Percentiles rank a stretch among this genome's conserved stretches.
phyloP scores from a whole-genome alignment of 2,797 vertebrate species.

The Chelmon rostratus region DNA sequence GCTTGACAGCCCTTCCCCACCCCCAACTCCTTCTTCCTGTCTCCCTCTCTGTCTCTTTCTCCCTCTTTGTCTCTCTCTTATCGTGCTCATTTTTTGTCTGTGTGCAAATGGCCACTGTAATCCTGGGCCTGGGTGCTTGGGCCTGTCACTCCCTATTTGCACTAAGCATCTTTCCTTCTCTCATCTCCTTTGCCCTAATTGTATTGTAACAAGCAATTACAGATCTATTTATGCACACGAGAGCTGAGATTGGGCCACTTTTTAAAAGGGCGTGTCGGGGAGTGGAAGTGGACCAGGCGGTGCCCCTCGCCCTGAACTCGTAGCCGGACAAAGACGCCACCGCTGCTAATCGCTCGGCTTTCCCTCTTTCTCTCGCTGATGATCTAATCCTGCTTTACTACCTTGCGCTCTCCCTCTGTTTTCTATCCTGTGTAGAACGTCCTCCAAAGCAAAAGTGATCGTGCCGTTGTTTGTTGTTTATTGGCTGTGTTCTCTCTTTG shows the following conservation, averaged over 20 bases:
- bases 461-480: slow-evolving; percentile 78
- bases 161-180: slow-evolving; percentile 83
- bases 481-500: slow-evolving; percentile 76
- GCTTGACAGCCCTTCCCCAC: slow-evolving; percentile 76
- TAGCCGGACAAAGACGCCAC: slow-evolving; percentile 43
- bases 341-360: slow-evolving; percentile 55
- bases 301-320: slow-evolving; percentile 59
- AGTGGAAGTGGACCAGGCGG: slow-evolving; percentile 52
- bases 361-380: slow-evolving; percentile 51
- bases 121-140: slow-evolving; percentile 75
- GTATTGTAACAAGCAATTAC: slow-evolving; percentile 88
- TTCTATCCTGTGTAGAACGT: slow-evolving; percentile 61
- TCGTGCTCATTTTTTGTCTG: slow-evolving; percentile 66
- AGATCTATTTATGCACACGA: slow-evolving; percentile 83
- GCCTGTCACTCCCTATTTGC: slow-evolving; percentile 86
- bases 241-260: slow-evolving; percentile 85
- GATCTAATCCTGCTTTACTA: slow-evolving; percentile 68
- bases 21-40: slow-evolving; percentile 63
- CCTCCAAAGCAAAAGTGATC: slow-evolving; percentile 79
- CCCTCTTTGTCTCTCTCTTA: slow-evolving; percentile 56
- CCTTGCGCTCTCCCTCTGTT: slow-evolving; percentile 60
- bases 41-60: slow-evolving; percentile 24
- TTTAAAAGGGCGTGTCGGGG: slow-evolving; percentile 69
- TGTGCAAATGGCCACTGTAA: slow-evolving; percentile 79
- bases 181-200: slow-evolving; percentile 86